Evolutionary conservation across 2,797 vertebrate species (phyloP), one percentile per base, ranked within the genome.

Genomic region (Taenioides sp.): DNA sequence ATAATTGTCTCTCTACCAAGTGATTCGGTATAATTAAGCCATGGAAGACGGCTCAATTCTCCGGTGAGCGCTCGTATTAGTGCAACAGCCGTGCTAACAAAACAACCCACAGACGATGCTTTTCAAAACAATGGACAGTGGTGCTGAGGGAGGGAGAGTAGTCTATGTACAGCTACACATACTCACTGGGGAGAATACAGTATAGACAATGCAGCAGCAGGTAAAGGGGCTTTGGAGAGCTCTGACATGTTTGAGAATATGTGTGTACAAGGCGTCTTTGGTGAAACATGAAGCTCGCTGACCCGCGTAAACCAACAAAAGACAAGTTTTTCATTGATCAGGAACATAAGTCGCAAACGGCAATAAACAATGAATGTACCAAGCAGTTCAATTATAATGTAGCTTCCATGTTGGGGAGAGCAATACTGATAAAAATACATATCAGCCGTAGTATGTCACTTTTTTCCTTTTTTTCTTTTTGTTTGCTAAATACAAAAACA

Each of bases 1-100:
- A 88, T 92, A 92, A 92, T 91, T 91, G 86, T 88, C 84, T 87
- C 75, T 74, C 76, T 52, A 85, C 86, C 85, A 87, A 89, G 88
- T 83, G 86, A 87, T 89, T 87, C 84, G 78, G 75, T 78, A 87
- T 92, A 92, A 92, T 92, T 91, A 91, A 92, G 86, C 86, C 84
- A 81, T 90, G 80, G 79, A 84, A 86, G 85, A 86, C 85, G 80
- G 84, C 85, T 91, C 82, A 89, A 89, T 89, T 91, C 85, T 82
- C 86, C 77, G 75, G 84, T 80, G 85, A 80, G 80, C 61, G 0
- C 76, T 84, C 75, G 79, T 88, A 87, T 87, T 81, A 82, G 80
- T 75, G 87, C 75, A 83, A 80, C 77, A 76, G 81, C 86, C 89
- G 87, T 86, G 87, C 91, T 87, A 91, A 89, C 90, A 89, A 91